Base-by-base conservation (phyloP, 1,140 invertebrate genomes). In the Helicoverpa armigera region DNA sequence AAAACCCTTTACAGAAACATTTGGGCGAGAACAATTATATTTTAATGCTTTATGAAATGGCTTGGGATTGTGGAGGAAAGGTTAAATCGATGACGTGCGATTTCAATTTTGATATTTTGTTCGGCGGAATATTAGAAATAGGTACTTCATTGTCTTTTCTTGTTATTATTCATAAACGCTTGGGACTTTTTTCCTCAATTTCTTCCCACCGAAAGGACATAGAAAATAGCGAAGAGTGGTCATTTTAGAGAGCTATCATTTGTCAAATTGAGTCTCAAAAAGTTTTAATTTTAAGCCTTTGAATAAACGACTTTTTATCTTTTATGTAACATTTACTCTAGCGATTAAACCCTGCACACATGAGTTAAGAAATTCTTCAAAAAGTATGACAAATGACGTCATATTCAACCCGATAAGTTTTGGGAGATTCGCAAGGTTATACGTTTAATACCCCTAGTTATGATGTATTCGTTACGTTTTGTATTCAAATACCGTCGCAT, bases 1-100 rank as follows among this genome's bases (percentile, higher is more conserved):
- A 73, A 85, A 78, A 76, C 48, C 54, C 58, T 75, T 82, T 80
- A 43, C 51, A 48, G 74, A 58, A 75, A 78, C 50, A 79, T 82
- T 82, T 65, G 56, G 35, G 74, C 14, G 65, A 70, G 65, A 54
- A 67, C 81, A 79, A 85, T 83, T 81, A 77, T n/a, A 83, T 79
- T 81, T 83, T 77, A 83, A 82, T 82, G 69, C 54, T 77, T 51
- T 77, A 77, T 67, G 75, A 65, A 5, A 77, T 77, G 35, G 53
- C 75, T 11, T 23, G n/a, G 18, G 11, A 48, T 60, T 74, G 10
- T 31, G 23, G 43, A 53, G 53, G n/a, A 54, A 54, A 3, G 65
- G 16, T 43, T n/a, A 23, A 18, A 50, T 61, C 56, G 31, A 58
- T 58, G 54, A 3, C 31, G 53, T 18, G 54, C 51, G 10, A 54